phyloP scores from a whole-genome alignment of 92 coral and sea anemone species.

The Epizoanthus stellaris region DNA sequence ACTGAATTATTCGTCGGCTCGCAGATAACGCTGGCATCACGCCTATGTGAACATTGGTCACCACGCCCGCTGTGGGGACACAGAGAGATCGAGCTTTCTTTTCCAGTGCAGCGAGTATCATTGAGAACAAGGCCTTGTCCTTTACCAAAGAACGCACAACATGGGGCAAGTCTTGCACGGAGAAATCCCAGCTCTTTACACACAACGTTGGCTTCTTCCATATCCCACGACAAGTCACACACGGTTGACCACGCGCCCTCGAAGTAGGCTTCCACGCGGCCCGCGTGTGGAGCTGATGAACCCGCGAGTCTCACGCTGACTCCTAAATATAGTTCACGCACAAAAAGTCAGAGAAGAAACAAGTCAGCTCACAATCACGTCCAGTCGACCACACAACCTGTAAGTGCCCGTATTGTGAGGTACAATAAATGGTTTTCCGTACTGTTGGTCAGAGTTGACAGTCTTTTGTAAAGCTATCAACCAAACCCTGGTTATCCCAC shows the following conservation, averaged over 20 bases:
- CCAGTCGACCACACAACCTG: too few relatives aligned
- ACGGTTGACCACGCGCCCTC: slow-evolving; percentile 17
- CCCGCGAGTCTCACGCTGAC: slow-evolving; percentile 40
- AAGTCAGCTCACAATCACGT: too few relatives aligned
- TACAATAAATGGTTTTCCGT: too few relatives aligned
- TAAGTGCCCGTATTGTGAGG: too few relatives aligned
- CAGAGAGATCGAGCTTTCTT: slow-evolving; percentile 3
- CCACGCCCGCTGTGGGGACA: slow-evolving; percentile 1
- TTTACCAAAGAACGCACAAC: slow-evolving; percentile 18
- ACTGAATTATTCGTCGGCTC: not conserved
- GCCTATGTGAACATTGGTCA: not conserved
- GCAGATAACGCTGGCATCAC: slow-evolving; percentile 10
- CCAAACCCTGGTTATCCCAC: too few relatives aligned
- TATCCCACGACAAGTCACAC: slow-evolving; percentile 4
- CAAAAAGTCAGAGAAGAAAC: not conserved
- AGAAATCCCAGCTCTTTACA: slow-evolving; percentile 24
- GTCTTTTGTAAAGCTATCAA: too few relatives aligned
- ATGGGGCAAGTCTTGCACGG: not conserved
- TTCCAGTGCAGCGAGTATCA: slow-evolving; percentile 3
- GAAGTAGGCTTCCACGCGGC: slow-evolving; percentile 23
- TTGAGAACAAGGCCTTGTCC: slow-evolving; percentile 6
- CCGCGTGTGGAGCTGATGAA: slow-evolving; percentile 21
- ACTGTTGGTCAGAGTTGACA: too few relatives aligned
- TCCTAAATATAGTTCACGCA: not conserved
- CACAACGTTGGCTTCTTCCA: not conserved